Evolutionary conservation across 1,140 invertebrate species (phyloP), one percentile per base, ranked within the genome.

Genomic region (Paralvinella palmiformis): DNA sequence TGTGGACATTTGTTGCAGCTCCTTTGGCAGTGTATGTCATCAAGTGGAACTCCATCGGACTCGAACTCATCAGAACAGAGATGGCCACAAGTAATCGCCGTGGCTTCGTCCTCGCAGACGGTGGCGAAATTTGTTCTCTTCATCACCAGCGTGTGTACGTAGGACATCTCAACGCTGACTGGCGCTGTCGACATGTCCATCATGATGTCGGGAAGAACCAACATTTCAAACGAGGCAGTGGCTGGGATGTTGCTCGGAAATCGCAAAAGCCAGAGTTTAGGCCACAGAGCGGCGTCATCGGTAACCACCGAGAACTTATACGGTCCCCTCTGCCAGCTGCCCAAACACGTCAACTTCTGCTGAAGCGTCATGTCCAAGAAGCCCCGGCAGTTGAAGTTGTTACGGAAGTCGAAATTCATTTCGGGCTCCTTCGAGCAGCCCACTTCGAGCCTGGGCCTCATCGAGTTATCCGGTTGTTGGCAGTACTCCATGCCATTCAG

Each of bases 181-280:
- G 57, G 6, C 10, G 5, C 33, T 7, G 15, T 20, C 5, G 5
- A 31, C 15, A 27, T 55, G 5, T 57, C 62, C 33, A 57, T 32
- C 24, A 15, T 37, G 24, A 63, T 63, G 32, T 63, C 62, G 32
- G 15, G 58, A n/a, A 41, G 31, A 35, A 63, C 27, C 15, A 17
- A 5, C 4, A 35, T 52, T 3, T 3, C 36, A 24, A 63, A 57
- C 6, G 33, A 29, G 6, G 6, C 44, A 24, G 33, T 33, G 15
- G 31, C 24, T 15, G 20, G 17, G 20, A 56, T 29, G 3, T 57
- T 32, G 13, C 6, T 10, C 20, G 50, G 35, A 57, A 63, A 36
- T 55, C 62, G 29, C 5, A 63, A 48, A 15, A 63, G 17, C 62
- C 62, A 63, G 15, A 63, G 27, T 27, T 55, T 56, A 17, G 62